These are phyloP conservation scores for Puntigrus tetrazona DNA, from an alignment of 2,113 vertebrate species.

Conservation along the genomic window DNA sequence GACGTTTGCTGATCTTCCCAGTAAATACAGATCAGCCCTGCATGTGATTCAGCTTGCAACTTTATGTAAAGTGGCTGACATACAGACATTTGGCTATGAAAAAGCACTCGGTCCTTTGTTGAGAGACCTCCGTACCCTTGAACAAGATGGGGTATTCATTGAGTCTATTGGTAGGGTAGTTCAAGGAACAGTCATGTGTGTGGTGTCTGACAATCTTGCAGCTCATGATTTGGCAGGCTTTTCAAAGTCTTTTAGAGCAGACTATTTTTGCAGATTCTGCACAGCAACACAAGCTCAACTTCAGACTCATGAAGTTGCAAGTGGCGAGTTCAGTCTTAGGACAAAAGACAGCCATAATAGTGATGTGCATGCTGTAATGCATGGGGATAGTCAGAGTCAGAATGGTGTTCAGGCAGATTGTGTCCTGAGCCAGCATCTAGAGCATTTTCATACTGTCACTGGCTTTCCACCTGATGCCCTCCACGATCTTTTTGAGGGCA, in stretches of 20 bases:
- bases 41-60: slow-evolving; percentile 39
- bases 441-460: not conserved
- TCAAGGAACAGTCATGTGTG: slow-evolving; percentile 42
- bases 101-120: slow-evolving; percentile 50
- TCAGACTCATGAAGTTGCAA: not conserved
- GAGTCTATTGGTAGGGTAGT: slow-evolving; percentile 40
- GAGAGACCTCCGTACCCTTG: slow-evolving; percentile 47
- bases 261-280: not conserved
- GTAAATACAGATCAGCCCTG: slow-evolving; percentile 42
- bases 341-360: too few relatives aligned
- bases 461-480: not conserved
- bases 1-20: slow-evolving; percentile 51
- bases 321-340: too few relatives aligned
- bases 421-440: not conserved
- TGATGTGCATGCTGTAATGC: too few relatives aligned
- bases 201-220: not conserved
- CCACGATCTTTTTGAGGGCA: not conserved
- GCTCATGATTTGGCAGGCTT: not conserved
- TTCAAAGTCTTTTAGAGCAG: not conserved
- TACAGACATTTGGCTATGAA: slow-evolving; percentile 44
- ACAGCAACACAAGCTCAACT: not conserved
- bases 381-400: too few relatives aligned
- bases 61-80: not conserved
- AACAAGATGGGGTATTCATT: slow-evolving; percentile 49
- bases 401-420: not conserved